Conservation (phyloP, 2,888 invertebrate species). For the Brachylomia viminalis region DNA sequence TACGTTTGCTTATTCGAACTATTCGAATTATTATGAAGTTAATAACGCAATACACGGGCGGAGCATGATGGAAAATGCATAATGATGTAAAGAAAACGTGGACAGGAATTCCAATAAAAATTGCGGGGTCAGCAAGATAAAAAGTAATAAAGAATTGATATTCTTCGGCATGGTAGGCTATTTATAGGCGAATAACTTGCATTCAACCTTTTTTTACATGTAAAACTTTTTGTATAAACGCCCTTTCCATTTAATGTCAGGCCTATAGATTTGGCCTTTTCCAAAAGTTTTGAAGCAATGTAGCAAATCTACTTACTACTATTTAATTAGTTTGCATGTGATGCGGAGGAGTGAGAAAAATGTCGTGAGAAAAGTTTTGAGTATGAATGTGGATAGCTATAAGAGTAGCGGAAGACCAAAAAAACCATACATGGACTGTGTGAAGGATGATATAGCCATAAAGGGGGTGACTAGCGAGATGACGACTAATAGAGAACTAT, state of each 20-base stretch:
- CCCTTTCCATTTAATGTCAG: not conserved
- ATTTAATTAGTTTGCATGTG: not conserved
- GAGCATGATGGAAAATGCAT: conserved; percentile 3
- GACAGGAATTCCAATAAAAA: not conserved
- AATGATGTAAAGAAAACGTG: conserved; percentile 11
- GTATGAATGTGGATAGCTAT: too few relatives aligned
- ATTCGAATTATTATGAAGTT: not conserved
- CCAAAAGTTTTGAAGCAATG: not conserved
- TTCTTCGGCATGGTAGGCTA: not conserved
- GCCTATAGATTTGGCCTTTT: not conserved
- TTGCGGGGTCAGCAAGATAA: not conserved
- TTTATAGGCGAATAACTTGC: not conserved
- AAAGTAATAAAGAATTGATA: conserved; percentile 1
- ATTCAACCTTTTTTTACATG: not conserved
- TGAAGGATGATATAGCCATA: too few relatives aligned
- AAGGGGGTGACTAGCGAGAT: too few relatives aligned
- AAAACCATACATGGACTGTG: too few relatives aligned
- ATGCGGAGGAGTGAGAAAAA: too few relatives aligned
- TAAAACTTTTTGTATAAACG: not conserved
- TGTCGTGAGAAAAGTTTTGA: too few relatives aligned
- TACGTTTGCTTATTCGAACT: not conserved
- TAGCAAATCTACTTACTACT: not conserved
- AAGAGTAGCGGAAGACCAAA: too few relatives aligned
- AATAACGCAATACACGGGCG: not conserved
- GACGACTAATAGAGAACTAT: too few relatives aligned